Evolutionary conservation across 2,888 invertebrate genomes (phyloP).

Genomic region (Cordylochernes scorpioides): DNA sequence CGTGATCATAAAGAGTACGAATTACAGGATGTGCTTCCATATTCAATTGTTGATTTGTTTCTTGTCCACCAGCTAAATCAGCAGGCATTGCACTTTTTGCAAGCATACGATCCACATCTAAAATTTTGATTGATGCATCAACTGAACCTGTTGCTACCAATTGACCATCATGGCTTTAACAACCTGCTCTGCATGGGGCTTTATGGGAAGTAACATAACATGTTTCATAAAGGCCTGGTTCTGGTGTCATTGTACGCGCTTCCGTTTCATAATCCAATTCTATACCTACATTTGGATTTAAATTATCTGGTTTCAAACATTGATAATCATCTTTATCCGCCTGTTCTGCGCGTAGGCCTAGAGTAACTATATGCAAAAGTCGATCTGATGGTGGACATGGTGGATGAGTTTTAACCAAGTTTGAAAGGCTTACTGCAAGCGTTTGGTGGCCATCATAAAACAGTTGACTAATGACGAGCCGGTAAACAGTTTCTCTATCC

Average conservation of each 20-base stretch:
- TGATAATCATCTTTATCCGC: conserved; percentile 17
- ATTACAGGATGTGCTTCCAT: conserved; percentile 88
- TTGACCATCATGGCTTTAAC: conserved; percentile 74
- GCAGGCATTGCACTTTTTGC: conserved; percentile 61
- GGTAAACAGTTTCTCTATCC: too few species aligned
- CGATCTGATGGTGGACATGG: conserved; percentile 88
- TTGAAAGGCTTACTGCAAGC: conserved; percentile 58
- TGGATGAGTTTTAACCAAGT: conserved; percentile 62
- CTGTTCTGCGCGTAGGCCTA: conserved; percentile 59
- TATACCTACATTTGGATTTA: conserved; percentile 27
- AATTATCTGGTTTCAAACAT: conserved; percentile 1
- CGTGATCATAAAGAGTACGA: conserved; percentile 82
- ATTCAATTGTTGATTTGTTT: conserved; percentile 29
- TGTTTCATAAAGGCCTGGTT: conserved; percentile 89
- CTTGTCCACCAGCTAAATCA: conserved; percentile 22
- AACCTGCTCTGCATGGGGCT: conserved; percentile 69
- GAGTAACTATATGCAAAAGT: conserved; percentile 52
- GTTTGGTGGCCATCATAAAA: conserved; percentile 89
- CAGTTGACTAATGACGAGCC: conserved; percentile 44
- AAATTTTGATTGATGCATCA: conserved; percentile 92
- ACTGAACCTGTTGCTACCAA: conserved; percentile 91
- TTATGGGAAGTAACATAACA: conserved; percentile 97
- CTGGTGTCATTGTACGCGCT: conserved; percentile 67
- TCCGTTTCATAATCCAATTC: conserved; percentile 94
- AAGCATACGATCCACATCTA: conserved; percentile 96